Evolutionary conservation across 2,888 invertebrate genomes (phyloP), one percentile per base, ranked within the genome.

Genomic region (Heliconius aoede): DNA sequence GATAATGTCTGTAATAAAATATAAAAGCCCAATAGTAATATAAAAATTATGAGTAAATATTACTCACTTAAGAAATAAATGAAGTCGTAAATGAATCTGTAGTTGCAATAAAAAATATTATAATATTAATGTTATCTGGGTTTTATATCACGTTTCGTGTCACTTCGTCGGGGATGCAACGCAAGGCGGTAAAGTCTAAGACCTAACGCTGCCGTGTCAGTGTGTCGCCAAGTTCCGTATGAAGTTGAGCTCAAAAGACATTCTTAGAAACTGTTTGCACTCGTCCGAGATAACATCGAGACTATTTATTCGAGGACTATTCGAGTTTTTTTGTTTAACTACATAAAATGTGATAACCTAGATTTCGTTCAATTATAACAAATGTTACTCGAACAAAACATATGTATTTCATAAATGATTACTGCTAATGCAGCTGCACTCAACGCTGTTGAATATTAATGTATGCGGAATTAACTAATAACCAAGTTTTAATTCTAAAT

Each of bases 161-260:
- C 46, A 46, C 21, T 46, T 55, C 7, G n/a, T n/a, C 60, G 15
- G 11, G 60, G 13, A 72, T 61, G 32, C 60, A 40, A 36, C 40
- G 60, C 36, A 72, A 55, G 36, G 21, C 72, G 36, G 55, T 61
- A 61, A 24, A 36, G 61, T 28, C 40, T 61, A 5, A 65, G 36
- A 60, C 18, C 26, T 21, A n/a, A 46, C 65, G 61, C 86, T 64
- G 76, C 83, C 84, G 85, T 91, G 92, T 93, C 89, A 93, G 91
- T 91, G 87, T 91, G 91, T 83, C 92, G 85, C 81, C 80, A 79
- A 86, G 87, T 87, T 91, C 93, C 94, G 92, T 86, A 81, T 92
- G 90, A 55, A 69, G 55, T 8, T 69, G 69, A 82, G 85, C 89
- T 88, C 88, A 82, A 88, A 89, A 83, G 82, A 83, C 81, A 83